These are phyloP conservation scores for Casuarius casuarius DNA, from an alignment of 2,113 vertebrate genomes.

Conservation along the genomic window DNA sequence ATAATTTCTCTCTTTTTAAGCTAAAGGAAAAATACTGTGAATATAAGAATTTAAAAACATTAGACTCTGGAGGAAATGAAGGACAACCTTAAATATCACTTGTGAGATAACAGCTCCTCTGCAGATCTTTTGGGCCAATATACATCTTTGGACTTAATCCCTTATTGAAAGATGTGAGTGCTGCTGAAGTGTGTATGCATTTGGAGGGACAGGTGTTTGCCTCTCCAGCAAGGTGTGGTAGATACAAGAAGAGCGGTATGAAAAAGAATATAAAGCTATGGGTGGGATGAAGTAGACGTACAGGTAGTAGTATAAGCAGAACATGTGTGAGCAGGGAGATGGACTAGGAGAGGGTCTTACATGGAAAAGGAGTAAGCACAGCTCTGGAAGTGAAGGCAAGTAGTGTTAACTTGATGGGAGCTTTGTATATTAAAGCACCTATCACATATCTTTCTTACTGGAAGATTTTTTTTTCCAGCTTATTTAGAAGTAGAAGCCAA, in stretches of 20 bases:
- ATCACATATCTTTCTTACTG: not conserved
- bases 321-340: not conserved
- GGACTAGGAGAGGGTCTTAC: not conserved
- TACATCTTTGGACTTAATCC: not conserved
- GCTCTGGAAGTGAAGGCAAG: not conserved
- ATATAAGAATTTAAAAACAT: slow-evolving; percentile 40
- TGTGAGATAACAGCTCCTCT: not conserved
- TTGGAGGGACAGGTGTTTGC: not conserved
- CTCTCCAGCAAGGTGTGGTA: not conserved
- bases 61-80: slow-evolving; percentile 38
- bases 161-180: not conserved
- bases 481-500: not conserved
- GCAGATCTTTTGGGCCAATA: accelerated
- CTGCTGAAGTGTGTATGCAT: not conserved
- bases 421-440: not conserved
- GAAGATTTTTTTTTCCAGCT: not conserved
- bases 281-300: not conserved
- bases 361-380: not conserved
- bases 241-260: not conserved
- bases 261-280: not conserved
- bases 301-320: not conserved
- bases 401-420: not conserved
- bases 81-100: not conserved
- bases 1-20: not conserved
- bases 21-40: not conserved